Conservation (phyloP, 1,140 invertebrate species). For the Drosophila setifemur region DNA sequence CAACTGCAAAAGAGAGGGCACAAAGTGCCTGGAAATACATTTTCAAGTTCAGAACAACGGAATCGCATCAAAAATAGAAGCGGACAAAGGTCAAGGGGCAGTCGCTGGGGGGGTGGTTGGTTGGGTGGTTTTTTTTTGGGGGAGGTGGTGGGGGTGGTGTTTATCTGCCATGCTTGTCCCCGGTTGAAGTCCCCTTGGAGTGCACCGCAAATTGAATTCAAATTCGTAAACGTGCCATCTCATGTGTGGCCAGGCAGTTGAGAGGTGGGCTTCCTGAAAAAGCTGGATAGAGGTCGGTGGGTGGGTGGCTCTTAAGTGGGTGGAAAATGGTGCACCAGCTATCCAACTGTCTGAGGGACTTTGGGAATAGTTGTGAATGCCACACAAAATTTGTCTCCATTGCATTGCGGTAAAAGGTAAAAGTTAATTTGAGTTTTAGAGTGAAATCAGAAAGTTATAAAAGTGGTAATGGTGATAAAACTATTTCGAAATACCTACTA, state of each 20-base stretch:
- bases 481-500: too few relatives aligned
- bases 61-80: slow-evolving; percentile 35
- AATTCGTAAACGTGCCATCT: slow-evolving; percentile 65
- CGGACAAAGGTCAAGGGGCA: slow-evolving; percentile 49
- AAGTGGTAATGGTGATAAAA: too few relatives aligned
- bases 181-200: slow-evolving; percentile 35
- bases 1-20: too few relatives aligned
- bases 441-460: too few relatives aligned
- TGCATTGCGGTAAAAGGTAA: slow-evolving; percentile 40
- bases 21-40: slow-evolving; percentile 28
- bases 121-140: too few relatives aligned
- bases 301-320: too few relatives aligned
- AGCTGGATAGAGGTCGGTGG: background rate
- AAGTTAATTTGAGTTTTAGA: too few relatives aligned
- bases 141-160: background rate
- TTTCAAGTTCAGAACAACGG: slow-evolving; percentile 66
- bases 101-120: background rate
- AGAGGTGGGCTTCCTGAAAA: background rate
- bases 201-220: slow-evolving; percentile 71
- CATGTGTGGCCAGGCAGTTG: slow-evolving; percentile 45
- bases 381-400: slow-evolving; percentile 24
- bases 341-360: slow-evolving; percentile 18
- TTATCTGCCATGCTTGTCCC: slow-evolving; percentile 9
- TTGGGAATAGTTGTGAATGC: slow-evolving; percentile 28
- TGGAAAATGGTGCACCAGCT: slow-evolving; percentile 1